Evolutionary conservation across 1,140 invertebrate genomes (phyloP).

Genomic region (Ruditapes philippinarum): DNA sequence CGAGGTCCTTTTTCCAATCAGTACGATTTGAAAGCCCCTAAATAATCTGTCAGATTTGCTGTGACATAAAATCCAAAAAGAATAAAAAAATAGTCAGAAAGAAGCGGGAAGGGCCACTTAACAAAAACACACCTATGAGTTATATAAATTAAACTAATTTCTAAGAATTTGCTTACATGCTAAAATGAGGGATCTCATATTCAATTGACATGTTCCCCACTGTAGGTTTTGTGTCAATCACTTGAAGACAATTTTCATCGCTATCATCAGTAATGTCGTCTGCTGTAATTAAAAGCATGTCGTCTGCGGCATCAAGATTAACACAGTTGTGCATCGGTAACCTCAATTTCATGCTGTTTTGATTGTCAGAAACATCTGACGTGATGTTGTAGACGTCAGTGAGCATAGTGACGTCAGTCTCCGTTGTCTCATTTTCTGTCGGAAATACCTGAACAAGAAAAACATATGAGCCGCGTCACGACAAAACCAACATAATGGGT

Average conservation of each 20-base stretch:
- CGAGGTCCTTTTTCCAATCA: too few species aligned
- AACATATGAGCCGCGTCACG: too few species aligned
- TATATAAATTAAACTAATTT: too few species aligned
- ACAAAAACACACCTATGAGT: too few species aligned
- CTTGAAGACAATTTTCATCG: background rate
- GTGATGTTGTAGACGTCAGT: background rate
- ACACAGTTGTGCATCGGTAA: background rate
- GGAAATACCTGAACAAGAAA: background rate
- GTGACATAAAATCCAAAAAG: too few species aligned
- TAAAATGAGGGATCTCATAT: conserved; percentile 7
- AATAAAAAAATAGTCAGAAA: too few species aligned
- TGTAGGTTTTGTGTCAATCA: background rate
- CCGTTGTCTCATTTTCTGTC: background rate
- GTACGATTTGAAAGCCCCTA: too few species aligned
- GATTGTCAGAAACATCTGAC: background rate
- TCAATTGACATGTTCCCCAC: background rate
- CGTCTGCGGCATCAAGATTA: background rate
- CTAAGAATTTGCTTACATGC: background rate
- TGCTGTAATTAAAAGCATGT: background rate
- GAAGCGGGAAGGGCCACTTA: too few species aligned
- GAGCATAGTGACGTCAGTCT: background rate
- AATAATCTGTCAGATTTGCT: too few species aligned
- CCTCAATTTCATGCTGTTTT: background rate
- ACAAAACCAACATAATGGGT: too few species aligned
- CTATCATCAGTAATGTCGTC: background rate